phyloP scores from a whole-genome alignment of 1,140 invertebrate genomes.

The Drosophila cardini region DNA sequence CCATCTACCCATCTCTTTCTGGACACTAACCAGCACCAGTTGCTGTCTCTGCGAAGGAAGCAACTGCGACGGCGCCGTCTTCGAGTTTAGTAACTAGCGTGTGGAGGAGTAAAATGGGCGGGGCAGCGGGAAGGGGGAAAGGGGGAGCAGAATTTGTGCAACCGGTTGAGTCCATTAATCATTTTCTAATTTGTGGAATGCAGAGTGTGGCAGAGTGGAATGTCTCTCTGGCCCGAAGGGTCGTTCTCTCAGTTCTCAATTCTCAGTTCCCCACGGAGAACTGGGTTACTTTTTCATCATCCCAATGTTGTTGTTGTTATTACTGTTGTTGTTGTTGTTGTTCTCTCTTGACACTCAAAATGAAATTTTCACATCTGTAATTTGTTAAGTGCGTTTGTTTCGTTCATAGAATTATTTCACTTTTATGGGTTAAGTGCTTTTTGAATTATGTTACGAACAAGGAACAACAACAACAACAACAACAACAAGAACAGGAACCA shows the following conservation, averaged over 20 bases:
- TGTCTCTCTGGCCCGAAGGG: constrained; percentile 36
- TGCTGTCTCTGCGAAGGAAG: constrained; percentile 48
- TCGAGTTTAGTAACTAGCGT: constrained; percentile 3
- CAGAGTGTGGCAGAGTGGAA: constrained; percentile 51
- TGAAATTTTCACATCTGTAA: constrained; percentile 85
- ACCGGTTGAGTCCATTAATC: constrained; percentile 85
- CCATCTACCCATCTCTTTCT: no score
- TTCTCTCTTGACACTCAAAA: constrained; percentile 59
- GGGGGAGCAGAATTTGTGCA: constrained; percentile 49
- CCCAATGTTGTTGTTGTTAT: not conserved
- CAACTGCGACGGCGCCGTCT: constrained; percentile 59
- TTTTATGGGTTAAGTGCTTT: constrained; percentile 85
- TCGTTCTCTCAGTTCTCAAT: constrained; percentile 33
- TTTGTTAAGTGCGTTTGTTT: constrained; percentile 85
- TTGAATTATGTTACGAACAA: constrained; percentile 65
- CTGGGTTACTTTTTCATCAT: constrained; percentile 23
- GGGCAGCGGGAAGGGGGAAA: not conserved
- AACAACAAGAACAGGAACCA: no score
- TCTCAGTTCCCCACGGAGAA: constrained; percentile 22
- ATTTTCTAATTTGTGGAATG: constrained; percentile 85
- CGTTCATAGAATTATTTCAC: constrained; percentile 80
- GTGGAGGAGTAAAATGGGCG: not conserved
- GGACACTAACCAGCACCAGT: constrained; percentile 28
- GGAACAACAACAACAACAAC: not conserved
- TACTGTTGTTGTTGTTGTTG: constrained; percentile 3